Conservation (phyloP, 92 coral and sea anemone species). For the Siderastrea radians region DNA sequence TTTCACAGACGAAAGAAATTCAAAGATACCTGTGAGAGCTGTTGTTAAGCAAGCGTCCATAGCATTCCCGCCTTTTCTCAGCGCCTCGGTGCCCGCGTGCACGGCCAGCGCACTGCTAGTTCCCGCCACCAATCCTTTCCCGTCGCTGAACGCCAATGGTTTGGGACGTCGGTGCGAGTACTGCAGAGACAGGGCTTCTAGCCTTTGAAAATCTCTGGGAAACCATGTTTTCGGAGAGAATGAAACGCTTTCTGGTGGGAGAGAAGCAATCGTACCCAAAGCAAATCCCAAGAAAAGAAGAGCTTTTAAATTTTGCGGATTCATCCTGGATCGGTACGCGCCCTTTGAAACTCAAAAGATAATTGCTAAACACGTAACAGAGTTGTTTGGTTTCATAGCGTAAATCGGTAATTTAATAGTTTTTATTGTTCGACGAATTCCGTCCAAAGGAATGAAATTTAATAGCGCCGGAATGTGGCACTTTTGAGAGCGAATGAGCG, state of each 20-base stretch:
- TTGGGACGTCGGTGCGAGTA: constrained; percentile 73
- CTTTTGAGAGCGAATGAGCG: not conserved
- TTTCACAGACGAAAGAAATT: not conserved
- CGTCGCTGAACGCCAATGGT: constrained; percentile 87
- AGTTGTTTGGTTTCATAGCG: constrained; percentile 40
- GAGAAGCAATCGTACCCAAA: not conserved
- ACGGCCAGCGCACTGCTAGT: constrained; percentile 83
- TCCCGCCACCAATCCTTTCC: constrained; percentile 90
- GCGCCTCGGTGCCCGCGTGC: constrained; percentile 89
- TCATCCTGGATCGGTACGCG: constrained; percentile 18
- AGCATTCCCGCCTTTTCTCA: constrained; percentile 94
- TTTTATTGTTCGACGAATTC: constrained; percentile 4
- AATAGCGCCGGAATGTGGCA: constrained; percentile 28
- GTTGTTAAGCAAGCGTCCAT: constrained; percentile 97
- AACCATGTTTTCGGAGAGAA: constrained; percentile 93
- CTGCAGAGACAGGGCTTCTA: constrained; percentile 73
- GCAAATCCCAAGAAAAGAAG: not conserved
- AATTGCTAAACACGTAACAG: constrained; percentile 3
- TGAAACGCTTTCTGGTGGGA: constrained; percentile 57
- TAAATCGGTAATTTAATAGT: constrained; percentile 43
- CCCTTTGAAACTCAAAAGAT: constrained; percentile 3
- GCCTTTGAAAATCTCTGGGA: constrained; percentile 62
- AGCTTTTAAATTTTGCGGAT: not conserved
- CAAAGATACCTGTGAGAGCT: constrained; percentile 82
- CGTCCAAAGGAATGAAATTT: not conserved